Conservation (phyloP, 2,113 vertebrate species). For the Oxyura jamaicensis region DNA sequence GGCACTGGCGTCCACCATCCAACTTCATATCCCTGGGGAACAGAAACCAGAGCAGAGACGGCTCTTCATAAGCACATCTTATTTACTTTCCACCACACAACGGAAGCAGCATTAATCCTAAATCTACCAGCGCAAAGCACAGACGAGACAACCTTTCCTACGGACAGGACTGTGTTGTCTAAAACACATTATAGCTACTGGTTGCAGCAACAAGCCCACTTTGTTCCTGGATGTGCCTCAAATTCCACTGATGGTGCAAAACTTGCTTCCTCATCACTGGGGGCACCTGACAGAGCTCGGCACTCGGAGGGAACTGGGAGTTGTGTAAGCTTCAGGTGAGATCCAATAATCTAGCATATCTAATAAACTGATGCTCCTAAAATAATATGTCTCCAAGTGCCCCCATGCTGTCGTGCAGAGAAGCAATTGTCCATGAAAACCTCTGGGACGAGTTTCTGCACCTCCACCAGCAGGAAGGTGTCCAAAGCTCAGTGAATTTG, state of each 20-base stretch:
- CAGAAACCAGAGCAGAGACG: conserved; percentile 56
- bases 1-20: conserved; percentile 90
- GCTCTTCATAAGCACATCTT: background rate
- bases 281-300: background rate
- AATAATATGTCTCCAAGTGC: fast-evolving
- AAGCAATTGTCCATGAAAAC: background rate
- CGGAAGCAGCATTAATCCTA: background rate
- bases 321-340: background rate
- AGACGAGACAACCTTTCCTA: background rate
- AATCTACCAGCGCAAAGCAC: background rate
- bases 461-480: fast-evolving
- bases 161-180: background rate
- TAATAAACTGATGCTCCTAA: fast-evolving
- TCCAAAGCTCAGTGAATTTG: background rate
- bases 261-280: background rate
- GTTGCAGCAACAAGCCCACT: background rate
- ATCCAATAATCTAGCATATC: background rate
- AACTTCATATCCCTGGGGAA: conserved; percentile 89
- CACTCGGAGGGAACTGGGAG: background rate
- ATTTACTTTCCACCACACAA: background rate
- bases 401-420: fast-evolving
- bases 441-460: background rate
- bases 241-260: background rate
- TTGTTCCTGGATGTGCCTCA: background rate
- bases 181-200: background rate